Base-by-base conservation (phyloP, 2,113 vertebrate genomes). In the Hypocryptadius cinnamomeus region DNA sequence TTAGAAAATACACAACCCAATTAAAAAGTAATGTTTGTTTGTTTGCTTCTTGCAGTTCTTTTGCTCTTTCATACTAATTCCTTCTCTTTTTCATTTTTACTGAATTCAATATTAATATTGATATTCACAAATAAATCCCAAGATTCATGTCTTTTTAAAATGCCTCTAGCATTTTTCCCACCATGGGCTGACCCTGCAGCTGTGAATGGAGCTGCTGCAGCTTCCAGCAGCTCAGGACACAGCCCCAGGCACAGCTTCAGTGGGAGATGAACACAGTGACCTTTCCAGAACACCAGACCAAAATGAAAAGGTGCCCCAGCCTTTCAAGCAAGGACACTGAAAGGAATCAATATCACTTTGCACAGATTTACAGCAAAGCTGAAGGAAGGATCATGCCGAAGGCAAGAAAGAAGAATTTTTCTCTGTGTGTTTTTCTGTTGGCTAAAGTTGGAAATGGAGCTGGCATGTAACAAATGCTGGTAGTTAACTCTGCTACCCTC, bases 1-100 rank as follows among this genome's bases (percentile, higher is more conserved):
- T 96, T 95, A 90, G 77, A 77, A 91, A 94, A 94, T 61, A 48
- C 96, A 95, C 89, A 92, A 72, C 13, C 54, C 80, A 96, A 95
- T 93, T 95, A 93, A 95, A 92, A 94, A 94, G 71, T 51, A 74
- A 68, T 50, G 39, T 89, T 93, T 83, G 71, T 89, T 94, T 93
- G 71, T 70, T 95, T 96, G 61, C 85, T 92, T 87, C 66, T 79
- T 91, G 59, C 42, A 71, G 59, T 37, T 85, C 70, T 85, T 85
- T 63, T 51, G 30, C 70, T 72, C 74, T 73, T 89, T 92, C 80
- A 23, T 45, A 68, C 35, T 69, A 86, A 72, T 72, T 84, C 61
- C 69, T 85, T 61, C 57, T 40, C 33, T 82, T 89, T 87, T 63
- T 51, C 57, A 70, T 92, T 91, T 90, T 90, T 69, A 47, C 33